A percentile compares a stretch with the other conserved stretches of the same genome.
phyloP scores from a whole-genome alignment of 2,888 invertebrate genomes.

The Cyrtodaria siliqua region DNA sequence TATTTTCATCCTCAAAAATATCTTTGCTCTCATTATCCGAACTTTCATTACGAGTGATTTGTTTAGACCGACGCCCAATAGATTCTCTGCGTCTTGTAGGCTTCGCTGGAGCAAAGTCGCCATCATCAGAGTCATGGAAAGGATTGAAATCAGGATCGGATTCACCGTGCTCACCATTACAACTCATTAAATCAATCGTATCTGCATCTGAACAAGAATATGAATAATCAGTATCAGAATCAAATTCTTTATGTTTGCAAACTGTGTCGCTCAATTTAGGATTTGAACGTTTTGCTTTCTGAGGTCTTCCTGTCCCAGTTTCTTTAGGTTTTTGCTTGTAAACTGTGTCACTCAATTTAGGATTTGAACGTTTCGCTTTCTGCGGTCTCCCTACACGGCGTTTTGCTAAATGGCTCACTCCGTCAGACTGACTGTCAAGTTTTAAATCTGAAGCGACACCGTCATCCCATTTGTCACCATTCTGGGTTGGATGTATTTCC shows the following conservation, averaged over 20 bases:
- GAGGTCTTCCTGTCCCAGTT: slow-evolving; percentile 20
- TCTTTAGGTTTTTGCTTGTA: slow-evolving; percentile 9
- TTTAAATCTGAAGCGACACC: not conserved
- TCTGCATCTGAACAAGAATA: slow-evolving; percentile 34
- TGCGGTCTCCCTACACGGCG: slow-evolving; percentile 10
- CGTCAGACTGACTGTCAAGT: too few relatives aligned
- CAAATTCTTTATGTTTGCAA: slow-evolving; percentile 10
- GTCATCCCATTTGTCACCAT: not conserved
- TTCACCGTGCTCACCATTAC: slow-evolving; percentile 3
- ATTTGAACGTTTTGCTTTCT: slow-evolving; percentile 36
- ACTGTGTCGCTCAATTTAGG: slow-evolving; percentile 27
- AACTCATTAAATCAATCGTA: slow-evolving; percentile 13
- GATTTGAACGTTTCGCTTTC: slow-evolving; percentile 34
- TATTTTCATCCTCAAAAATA: not conserved
- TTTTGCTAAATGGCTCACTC: too few relatives aligned
- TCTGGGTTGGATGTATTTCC: not conserved
- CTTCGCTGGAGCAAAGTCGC: slow-evolving; percentile 32
- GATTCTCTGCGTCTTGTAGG: not conserved
- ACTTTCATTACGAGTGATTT: not conserved
- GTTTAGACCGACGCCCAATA: not conserved
- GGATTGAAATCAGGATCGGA: slow-evolving; percentile 50
- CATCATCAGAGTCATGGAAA: slow-evolving; percentile 36
- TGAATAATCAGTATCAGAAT: slow-evolving; percentile 30
- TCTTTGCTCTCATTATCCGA: slow-evolving; percentile 6
- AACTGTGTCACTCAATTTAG: slow-evolving; percentile 21